Conservation (phyloP, 2,888 invertebrate genomes). For the Meiosimyza decipiens region DNA sequence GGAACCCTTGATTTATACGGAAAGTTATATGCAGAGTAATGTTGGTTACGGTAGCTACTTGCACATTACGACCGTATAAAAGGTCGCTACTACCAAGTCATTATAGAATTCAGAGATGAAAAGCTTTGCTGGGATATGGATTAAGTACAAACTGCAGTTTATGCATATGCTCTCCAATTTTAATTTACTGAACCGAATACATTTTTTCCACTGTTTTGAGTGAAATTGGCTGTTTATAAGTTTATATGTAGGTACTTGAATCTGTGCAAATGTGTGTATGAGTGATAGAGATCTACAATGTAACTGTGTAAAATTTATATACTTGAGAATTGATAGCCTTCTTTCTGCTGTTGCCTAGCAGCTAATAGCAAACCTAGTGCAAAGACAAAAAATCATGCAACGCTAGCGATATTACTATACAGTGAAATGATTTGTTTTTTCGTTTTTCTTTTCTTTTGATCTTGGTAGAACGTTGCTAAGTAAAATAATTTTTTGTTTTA, state of each 20-base stretch:
- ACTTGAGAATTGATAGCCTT: slow-evolving; percentile 28
- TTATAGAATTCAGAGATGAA: too few species aligned
- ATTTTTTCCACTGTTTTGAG: slow-evolving; percentile 46
- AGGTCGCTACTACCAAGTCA: too few species aligned
- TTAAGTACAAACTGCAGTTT: neutral
- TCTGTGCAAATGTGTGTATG: slow-evolving; percentile 38
- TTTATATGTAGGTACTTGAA: slow-evolving; percentile 39
- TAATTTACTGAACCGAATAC: slow-evolving; percentile 43
- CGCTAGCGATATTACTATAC: too few species aligned
- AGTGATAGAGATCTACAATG: slow-evolving; percentile 8
- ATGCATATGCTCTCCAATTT: slow-evolving; percentile 4
- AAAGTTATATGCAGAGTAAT: too few species aligned
- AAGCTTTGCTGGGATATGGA: too few species aligned
- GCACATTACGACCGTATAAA: too few species aligned
- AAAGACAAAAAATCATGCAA: too few species aligned
- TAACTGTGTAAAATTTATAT: slow-evolving; percentile 15
- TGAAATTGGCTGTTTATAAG: slow-evolving; percentile 49
- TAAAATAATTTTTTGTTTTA: too few species aligned
- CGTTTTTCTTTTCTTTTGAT: slow-evolving; percentile 1
- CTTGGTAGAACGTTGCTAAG: too few species aligned
- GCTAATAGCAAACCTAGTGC: neutral
- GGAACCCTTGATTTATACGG: too few species aligned
- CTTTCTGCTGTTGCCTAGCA: slow-evolving; percentile 21
- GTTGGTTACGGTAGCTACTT: too few species aligned
- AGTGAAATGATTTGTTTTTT: slow-evolving; percentile 5